These are phyloP conservation scores for Enteromius paludinosus DNA, from an alignment of 2,797 vertebrate genomes.

Conservation along the genomic window DNA sequence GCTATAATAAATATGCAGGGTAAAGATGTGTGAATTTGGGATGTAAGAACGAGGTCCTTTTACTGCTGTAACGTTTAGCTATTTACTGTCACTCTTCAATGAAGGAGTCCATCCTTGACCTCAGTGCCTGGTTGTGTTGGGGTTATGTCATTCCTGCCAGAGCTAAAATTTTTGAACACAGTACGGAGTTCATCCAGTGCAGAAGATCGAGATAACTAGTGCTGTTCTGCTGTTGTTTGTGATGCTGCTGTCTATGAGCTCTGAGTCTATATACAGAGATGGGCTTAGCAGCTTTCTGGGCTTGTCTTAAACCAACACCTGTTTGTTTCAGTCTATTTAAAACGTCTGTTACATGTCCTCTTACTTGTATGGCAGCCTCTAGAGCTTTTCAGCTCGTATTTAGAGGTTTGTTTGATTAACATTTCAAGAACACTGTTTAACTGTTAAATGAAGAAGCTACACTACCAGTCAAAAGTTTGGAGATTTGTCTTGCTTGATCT, in stretches of 20 bases:
- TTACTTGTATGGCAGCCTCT: conserved; percentile 15
- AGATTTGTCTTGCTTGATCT: not conserved
- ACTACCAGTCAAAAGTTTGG: not conserved
- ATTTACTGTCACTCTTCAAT: not conserved
- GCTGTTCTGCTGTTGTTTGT: conserved; percentile 33
- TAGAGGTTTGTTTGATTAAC: not conserved
- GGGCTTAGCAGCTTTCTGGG: conserved; percentile 73
- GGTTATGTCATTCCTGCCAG: not conserved
- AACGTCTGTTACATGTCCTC: conserved; percentile 30
- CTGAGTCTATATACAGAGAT: conserved; percentile 76
- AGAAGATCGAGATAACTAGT: conserved; percentile 6
- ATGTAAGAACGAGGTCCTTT: not conserved
- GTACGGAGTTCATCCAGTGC: not conserved
- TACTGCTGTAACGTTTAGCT: not conserved
- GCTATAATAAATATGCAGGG: not conserved
- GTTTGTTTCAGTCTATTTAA: conserved; percentile 71
- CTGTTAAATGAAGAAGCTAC: not conserved
- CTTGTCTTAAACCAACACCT: conserved; percentile 72
- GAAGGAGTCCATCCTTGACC: conserved; percentile 14
- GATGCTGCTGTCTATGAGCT: conserved; percentile 60
- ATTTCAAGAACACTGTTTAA: not conserved
- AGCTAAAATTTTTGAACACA: not conserved
- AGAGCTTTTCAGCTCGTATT: conserved; percentile 26
- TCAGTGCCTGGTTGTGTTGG: not conserved
- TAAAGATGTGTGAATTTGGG: not conserved